Conservation (phyloP, 2,113 vertebrate species). For the Lucifuga dentata region DNA sequence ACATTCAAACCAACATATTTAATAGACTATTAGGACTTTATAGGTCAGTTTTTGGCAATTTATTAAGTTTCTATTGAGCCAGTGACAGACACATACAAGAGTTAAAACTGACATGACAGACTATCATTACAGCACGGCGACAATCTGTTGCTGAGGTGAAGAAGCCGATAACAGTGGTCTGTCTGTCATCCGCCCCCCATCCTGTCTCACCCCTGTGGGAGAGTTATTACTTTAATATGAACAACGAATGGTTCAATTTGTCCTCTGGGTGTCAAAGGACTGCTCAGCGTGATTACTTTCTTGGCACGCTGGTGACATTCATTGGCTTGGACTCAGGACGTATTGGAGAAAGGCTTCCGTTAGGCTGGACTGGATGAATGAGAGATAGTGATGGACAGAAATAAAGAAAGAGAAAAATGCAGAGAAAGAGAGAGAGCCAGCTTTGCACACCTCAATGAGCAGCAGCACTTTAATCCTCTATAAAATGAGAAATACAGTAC, state of each 20-base stretch:
- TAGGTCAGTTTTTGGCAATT: constrained; percentile 20
- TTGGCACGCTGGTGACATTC: constrained; percentile 68
- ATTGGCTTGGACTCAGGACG: constrained; percentile 67
- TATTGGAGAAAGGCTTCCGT: constrained; percentile 62
- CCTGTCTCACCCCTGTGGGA: constrained; percentile 46
- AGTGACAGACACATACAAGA: constrained; percentile 39
- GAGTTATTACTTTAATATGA: constrained; percentile 83
- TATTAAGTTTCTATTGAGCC: constrained; percentile 26
- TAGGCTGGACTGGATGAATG: constrained; percentile 35
- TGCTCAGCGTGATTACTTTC: constrained; percentile 74
- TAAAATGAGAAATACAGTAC: constrained; percentile 61
- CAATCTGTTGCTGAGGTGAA: constrained; percentile 63
- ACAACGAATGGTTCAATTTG: constrained; percentile 75
- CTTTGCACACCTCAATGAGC: constrained; percentile 52
- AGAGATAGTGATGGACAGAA: constrained; percentile 36
- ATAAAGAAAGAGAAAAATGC: background rate
- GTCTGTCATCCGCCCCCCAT: constrained; percentile 28
- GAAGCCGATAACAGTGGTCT: constrained; percentile 55
- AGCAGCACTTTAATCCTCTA: constrained; percentile 48
- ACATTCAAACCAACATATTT: constrained; percentile 25
- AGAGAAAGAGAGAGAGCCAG: constrained; percentile 22
- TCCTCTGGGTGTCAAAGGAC: constrained; percentile 70
- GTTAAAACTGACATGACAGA: constrained; percentile 48
- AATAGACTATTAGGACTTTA: background rate
- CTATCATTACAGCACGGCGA: constrained; percentile 47